A percentile compares a stretch with the other conserved stretches of the same genome.
phyloP scores from a whole-genome alignment of 2,888 invertebrate genomes.

The Drosophila mimica region DNA sequence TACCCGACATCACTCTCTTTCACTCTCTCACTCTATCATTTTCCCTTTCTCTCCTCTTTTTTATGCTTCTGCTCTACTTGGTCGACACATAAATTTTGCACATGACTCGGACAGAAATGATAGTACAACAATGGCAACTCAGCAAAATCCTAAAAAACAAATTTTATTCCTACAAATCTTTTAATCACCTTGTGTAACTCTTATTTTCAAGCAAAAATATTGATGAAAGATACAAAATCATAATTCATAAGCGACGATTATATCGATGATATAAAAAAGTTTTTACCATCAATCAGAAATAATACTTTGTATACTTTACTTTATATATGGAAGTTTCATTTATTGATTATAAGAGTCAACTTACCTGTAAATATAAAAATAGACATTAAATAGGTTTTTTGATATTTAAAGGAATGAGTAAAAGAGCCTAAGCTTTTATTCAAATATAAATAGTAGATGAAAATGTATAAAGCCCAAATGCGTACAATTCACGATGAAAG shows the following conservation, averaged over 20 bases:
- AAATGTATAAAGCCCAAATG: constrained; percentile 4
- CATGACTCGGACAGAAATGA: constrained; percentile 52
- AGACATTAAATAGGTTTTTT: not conserved
- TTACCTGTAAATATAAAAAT: constrained; percentile 39
- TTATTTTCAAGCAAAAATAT: not conserved
- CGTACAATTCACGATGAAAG: not conserved
- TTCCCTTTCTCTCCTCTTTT: not conserved
- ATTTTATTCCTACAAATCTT: constrained; percentile 12
- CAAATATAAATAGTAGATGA: constrained; percentile 32
- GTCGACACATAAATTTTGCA: constrained; percentile 57
- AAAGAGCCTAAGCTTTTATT: constrained; percentile 8
- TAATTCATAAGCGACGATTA: not conserved
- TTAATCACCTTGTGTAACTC: not conserved
- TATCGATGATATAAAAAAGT: not conserved
- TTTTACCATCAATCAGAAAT: not conserved
- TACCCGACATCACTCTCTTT: not conserved
- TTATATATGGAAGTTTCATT: not conserved
- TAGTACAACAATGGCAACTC: constrained; percentile 8
- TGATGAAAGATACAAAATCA: not conserved
- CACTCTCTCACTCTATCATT: not conserved
- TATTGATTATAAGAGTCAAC: constrained; percentile 18
- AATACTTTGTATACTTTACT: constrained; percentile 21
- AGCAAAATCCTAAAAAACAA: constrained; percentile 2
- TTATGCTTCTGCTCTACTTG: constrained; percentile 17
- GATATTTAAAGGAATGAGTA: constrained; percentile 1